Evolutionary conservation across 2,888 invertebrate genomes (phyloP), one percentile per base, ranked within the genome.

Genomic region (Acrocera orbiculus): DNA sequence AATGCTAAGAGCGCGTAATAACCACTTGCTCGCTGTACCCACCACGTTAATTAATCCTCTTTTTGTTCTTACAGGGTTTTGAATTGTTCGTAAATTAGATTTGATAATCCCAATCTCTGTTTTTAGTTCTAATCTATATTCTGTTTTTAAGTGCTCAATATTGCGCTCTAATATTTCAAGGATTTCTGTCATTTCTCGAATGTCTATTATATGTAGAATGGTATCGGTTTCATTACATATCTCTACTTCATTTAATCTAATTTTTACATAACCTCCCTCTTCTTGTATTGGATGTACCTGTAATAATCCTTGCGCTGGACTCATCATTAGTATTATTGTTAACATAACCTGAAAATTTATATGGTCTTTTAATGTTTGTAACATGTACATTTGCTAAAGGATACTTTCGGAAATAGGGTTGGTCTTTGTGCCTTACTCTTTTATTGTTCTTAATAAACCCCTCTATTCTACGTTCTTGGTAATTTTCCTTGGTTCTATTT

Each of bases 391-490:
- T 30, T 30, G 19, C 10, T 11, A 34, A 19, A 10, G 27, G 30
- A 13, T 30, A 29, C 16, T 33, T 33, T 33, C 32, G 33, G 26
- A 27, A 32, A 16, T 32, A 32, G 16, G 28, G 27, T 36, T 32
- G 26, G 13, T 36, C 32, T 13, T 36, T 37, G 30, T 37, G 33
- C 9, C 35, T 36, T 11, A 36, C 23, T 26, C 30, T 16, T 32
- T 26, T 36, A 30, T 36, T 31, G 10, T 32, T 36, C 25, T 25
- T 36, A 32, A 36, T 36, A n/a, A 24, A 29, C 13, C 37, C 33
- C 17, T 26, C 27, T 22, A 17, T 11, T 27, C 30, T 37, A 3
- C 16, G 26, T 33, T 37, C 37, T 20, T 16, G 16, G 26, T 37
- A 33, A 30, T 24, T 10, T 26, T 37, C 37, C 9, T 30, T 20